A percentile compares a stretch with the other conserved stretches of the same genome.
These are phyloP conservation scores for Pyrgilauda ruficollis DNA, from an alignment of 2,113 vertebrate genomes.

Conservation along the genomic window DNA sequence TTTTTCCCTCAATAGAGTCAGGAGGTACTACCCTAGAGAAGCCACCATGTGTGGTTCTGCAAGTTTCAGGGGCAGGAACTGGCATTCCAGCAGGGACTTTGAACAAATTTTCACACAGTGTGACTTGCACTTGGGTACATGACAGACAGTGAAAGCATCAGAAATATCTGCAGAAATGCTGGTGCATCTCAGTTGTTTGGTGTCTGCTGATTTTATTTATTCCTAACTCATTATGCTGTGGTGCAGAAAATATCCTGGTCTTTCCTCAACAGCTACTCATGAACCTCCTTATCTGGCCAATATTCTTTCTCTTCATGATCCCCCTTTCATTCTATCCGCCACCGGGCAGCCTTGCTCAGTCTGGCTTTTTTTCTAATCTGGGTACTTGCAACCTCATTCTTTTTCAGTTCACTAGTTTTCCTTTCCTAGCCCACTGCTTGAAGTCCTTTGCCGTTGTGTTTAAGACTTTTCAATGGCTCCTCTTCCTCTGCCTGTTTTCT, in stretches of 20 bases:
- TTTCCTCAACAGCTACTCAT: neutral
- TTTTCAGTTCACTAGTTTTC: neutral
- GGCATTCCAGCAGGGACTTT: neutral
- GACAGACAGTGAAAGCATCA: neutral
- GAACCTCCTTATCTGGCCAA: neutral
- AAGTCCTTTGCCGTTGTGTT: neutral
- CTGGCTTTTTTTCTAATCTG: neutral
- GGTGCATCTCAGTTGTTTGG: neutral
- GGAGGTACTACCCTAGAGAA: neutral
- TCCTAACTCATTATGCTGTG: neutral
- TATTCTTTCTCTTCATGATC: neutral
- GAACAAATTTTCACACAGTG: neutral
- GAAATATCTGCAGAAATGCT: neutral
- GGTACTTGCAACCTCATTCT: neutral
- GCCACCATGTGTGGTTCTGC: neutral
- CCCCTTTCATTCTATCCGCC: neutral
- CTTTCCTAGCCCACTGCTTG: neutral
- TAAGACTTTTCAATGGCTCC: neutral
- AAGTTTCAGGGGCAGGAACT: neutral
- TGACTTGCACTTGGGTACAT: neutral
- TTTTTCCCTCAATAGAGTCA: neutral
- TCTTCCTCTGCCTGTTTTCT: neutral
- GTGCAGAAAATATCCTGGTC: neutral
- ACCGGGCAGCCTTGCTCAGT: neutral
- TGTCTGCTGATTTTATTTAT: neutral